Conservation (phyloP, 2,113 vertebrate genomes). For the Nipponia nippon region DNA sequence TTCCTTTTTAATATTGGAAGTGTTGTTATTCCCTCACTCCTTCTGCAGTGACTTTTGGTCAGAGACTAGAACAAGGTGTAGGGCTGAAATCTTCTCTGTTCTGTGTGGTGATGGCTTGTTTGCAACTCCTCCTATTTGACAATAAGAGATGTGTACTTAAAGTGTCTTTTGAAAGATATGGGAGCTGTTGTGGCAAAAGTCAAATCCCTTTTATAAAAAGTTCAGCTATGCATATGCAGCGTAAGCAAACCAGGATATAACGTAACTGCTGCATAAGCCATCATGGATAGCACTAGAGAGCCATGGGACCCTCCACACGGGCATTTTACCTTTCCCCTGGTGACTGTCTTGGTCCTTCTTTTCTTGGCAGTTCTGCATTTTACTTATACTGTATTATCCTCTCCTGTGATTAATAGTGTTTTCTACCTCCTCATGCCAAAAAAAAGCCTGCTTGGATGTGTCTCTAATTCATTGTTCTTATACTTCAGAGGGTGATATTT, state of each 20-base stretch:
- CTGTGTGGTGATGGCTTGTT: not conserved
- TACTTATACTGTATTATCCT: not conserved
- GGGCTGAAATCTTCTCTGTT: not conserved
- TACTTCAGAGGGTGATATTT: not conserved
- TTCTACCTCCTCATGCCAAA: not conserved
- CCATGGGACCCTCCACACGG: not conserved
- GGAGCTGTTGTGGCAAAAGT: not conserved
- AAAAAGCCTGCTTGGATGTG: not conserved
- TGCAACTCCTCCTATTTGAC: not conserved
- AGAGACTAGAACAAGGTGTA: not conserved
- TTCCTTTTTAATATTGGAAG: not conserved
- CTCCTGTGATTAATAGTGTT: not conserved
- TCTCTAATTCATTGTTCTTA: not conserved
- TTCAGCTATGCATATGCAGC: not conserved
- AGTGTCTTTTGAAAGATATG: not conserved
- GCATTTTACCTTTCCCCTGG: not conserved
- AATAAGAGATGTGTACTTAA: not conserved
- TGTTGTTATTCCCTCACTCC: not conserved
- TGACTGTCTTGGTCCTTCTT: not conserved
- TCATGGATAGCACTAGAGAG: not conserved
- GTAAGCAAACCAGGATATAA: not conserved
- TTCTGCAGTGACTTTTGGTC: not conserved
- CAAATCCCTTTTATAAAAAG: not conserved
- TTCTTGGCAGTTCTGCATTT: not conserved
- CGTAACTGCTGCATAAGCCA: fast-evolving